These are phyloP conservation scores for Liasis olivaceus DNA, from an alignment of 2,797 vertebrate species.

Conservation along the genomic window DNA sequence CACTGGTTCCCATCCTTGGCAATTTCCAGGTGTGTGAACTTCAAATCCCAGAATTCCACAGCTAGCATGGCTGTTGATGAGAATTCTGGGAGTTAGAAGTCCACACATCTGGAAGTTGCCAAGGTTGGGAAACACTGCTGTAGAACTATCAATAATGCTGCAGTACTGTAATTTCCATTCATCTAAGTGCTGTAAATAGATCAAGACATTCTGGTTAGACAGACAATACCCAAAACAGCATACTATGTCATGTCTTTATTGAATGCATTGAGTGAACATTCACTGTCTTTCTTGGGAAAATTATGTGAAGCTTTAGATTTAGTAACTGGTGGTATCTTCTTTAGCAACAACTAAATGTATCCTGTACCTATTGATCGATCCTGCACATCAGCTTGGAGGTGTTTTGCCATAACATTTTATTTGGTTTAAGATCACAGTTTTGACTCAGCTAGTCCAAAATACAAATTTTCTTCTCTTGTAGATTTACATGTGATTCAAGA, in stretches of 20 bases:
- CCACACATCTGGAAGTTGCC: background rate
- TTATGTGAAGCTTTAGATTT: background rate
- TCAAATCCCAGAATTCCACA: background rate
- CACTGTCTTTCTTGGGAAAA: background rate
- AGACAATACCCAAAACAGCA: background rate
- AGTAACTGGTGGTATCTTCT: background rate
- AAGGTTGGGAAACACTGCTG: background rate
- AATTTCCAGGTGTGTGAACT: background rate
- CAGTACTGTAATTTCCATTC: background rate
- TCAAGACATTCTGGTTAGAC: background rate
- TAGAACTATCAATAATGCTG: background rate
- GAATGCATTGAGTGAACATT: background rate
- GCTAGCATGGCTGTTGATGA: background rate
- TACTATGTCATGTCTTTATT: background rate
- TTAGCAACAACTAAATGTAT: background rate
- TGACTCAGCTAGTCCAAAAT: background rate
- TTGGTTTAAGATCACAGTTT: background rate
- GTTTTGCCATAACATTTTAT: background rate
- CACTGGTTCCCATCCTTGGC: background rate
- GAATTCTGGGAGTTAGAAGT: background rate
- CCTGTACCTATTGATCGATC: background rate
- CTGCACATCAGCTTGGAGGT: background rate
- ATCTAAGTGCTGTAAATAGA: background rate
- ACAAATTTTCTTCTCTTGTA: background rate
- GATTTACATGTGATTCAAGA: background rate